Base-by-base conservation (phyloP, 2,113 vertebrate species). In the Coregonus clupeaformis region DNA sequence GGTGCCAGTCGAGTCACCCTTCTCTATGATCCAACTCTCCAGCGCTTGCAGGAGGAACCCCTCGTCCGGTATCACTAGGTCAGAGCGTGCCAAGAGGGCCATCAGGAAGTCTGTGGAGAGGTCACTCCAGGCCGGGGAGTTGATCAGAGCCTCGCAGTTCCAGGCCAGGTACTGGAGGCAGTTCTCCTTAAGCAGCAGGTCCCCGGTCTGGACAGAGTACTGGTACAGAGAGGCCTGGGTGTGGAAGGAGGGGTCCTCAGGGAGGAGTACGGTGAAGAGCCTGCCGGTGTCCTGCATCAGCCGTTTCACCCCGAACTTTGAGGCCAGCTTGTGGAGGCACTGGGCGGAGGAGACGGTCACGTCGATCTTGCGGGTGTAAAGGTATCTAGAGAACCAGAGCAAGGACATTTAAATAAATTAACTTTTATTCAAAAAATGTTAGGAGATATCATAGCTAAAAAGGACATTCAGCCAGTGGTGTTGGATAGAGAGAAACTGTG, bases 311-410 rank as follows among this genome's bases (percentile, higher is more conserved):
- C 82, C 77, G 14, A 90, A 92, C 22, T 75, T 42, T 0, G 90
- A 92, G 0, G 94, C 91, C 27, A 95, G 76, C 78, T 90, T 85
- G 85, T 95, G 93, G 66, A 94, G 69, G 65, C 95, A 95, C 77
- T 92, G 89, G 5, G 87, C 90, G 0, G 92, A 92, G 0, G 81
- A 72, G 73, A 74, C 32, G 30, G 83, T 84, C 69, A 94, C 78
- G 0, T 90, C 83, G 0, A 92, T 77, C 82, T 88, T 89, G 27
- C 85, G 89, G 11, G 94, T 93, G 84, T 94, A 95, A 9, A 95
- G 68, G 79, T 94, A 94, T 90, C 93, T 94, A 72, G 27, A 20
- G 36, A 0, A 1, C 25, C 27, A 0, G 3, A 71, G 7, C 25
- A n/a, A 49, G 9, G 32, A 65, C 49, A 52, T 52, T 42, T 52